Percentiles rank a stretch among this genome's conserved stretches.
These are phyloP conservation scores for Stichodactyla helianthus DNA, from an alignment of 64 coral and sea anemone genomes.

Conservation along the genomic window DNA sequence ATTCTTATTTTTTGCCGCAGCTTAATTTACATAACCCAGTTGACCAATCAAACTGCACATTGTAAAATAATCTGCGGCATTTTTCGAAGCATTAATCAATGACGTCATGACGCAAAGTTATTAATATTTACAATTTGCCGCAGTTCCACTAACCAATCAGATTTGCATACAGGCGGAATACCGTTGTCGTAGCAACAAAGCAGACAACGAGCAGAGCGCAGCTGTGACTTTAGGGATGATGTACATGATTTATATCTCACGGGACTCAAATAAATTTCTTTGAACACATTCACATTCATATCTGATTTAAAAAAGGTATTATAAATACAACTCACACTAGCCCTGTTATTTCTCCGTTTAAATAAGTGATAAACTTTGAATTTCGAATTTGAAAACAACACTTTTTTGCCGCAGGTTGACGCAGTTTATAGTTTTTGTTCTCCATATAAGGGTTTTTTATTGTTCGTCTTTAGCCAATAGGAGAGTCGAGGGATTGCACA, in stretches of 20 bases:
- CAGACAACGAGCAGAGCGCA: not conserved
- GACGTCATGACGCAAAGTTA: not conserved
- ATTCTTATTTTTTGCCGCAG: not conserved
- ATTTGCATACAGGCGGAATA: not conserved
- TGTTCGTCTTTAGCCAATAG: conserved; percentile 1
- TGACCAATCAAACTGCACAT: not conserved
- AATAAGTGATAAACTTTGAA: conserved; percentile 9
- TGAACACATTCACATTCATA: not conserved
- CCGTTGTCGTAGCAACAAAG: not conserved
- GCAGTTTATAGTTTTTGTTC: conserved; percentile 14
- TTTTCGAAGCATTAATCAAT: not conserved
- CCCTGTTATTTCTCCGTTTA: not conserved
- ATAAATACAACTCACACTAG: not conserved
- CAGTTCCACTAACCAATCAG: not conserved
- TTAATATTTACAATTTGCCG: conserved; percentile 7
- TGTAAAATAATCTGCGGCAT: not conserved
- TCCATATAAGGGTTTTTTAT: conserved; percentile 6
- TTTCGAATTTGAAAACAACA: not conserved
- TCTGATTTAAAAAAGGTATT: not conserved
- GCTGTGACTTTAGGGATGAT: not conserved
- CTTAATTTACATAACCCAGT: not conserved
- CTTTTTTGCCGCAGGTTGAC: conserved; percentile 27
- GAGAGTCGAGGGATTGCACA: not conserved
- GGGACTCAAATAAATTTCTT: not conserved
- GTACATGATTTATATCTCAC: not conserved